Evolutionary conservation across 2,113 vertebrate genomes (phyloP).

Genomic region (Puffinus mauretanicus): DNA sequence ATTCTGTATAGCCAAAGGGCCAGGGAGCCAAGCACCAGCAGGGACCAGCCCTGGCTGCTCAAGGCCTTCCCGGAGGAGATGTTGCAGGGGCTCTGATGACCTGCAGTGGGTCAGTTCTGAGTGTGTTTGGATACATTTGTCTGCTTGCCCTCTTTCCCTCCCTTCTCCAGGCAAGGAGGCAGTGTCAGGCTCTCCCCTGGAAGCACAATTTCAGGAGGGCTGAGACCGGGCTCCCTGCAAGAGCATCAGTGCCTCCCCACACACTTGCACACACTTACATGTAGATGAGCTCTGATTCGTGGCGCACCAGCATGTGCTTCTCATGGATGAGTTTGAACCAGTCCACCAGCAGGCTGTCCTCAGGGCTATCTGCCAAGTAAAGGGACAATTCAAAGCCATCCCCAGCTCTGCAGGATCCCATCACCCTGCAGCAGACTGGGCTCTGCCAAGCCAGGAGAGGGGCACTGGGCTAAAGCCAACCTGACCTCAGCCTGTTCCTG

Average conservation of each 20-base stretch:
- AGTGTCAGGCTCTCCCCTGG: neutral
- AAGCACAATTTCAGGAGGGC: neutral
- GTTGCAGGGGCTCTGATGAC: neutral
- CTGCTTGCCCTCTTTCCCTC: neutral
- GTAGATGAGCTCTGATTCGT: constrained; percentile 86
- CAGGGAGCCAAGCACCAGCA: neutral
- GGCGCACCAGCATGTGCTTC: constrained; percentile 83
- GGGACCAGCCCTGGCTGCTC: neutral
- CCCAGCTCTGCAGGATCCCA: neutral
- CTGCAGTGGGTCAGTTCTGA: neutral
- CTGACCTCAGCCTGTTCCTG: neutral
- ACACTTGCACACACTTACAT: constrained; percentile 84
- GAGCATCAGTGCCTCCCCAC: neutral
- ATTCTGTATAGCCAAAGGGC: neutral
- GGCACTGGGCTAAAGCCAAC: neutral
- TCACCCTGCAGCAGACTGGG: neutral
- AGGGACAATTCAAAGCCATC: neutral
- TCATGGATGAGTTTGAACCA: constrained; percentile 91
- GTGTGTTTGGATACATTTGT: neutral
- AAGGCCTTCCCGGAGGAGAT: neutral
- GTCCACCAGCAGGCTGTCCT: constrained; percentile 85
- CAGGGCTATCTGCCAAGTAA: constrained; percentile 78
- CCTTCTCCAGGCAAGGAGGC: neutral
- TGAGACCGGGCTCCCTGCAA: neutral
- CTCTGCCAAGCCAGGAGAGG: neutral